Base-by-base conservation (phyloP, 1,140 invertebrate genomes). In the Drosophila sp. region DNA sequence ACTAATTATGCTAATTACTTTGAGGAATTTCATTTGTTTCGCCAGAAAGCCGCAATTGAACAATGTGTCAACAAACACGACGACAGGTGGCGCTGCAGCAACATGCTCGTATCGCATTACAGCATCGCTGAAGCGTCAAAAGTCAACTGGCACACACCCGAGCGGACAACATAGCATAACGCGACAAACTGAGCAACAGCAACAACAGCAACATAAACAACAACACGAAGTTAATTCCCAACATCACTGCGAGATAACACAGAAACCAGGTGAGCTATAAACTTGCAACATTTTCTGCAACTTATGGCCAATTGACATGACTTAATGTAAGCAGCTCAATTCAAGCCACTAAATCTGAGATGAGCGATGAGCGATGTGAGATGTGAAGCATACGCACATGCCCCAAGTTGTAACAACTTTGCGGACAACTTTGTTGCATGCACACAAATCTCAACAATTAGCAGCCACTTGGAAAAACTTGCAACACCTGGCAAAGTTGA, bases 31-130 rank as follows among this genome's bases (percentile, higher is more conserved):
- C 9, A 9, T 29, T 34, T 34, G 18, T 36, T 36, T 59, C 2
- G n/a, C 0, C 63, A 89, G 83, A 79, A 89, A 89, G 40, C 84
- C 83, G 1, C 83, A 83, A 69, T 51, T 92, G 9, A 79, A 74
- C 76, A 51, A 76, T 65, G 11, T 91, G 91, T 8, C 90, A 76
- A 63, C 82, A 57, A 71, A 69, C 80, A 53, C 78, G 82, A 70
- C 90, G 61, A 71, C 64, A 59, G 16, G 40, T 13, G 38, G 63
- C 57, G 45, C 50, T 9, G 56, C 65, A 48, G 69, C 51, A 9
- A 56, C 65, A 21, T 21, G 21, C 3, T 65, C 76, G 13, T 89
- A 89, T 59, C 84, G 83, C 40, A 70, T 69, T 50, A 57, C 79
- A 41, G 46, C 83, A n/a, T 89, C 83, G 8, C 51, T 89, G 36